These are phyloP conservation scores for Camptogramma bilineatum DNA, from an alignment of 2,888 invertebrate genomes.

Conservation along the genomic window DNA sequence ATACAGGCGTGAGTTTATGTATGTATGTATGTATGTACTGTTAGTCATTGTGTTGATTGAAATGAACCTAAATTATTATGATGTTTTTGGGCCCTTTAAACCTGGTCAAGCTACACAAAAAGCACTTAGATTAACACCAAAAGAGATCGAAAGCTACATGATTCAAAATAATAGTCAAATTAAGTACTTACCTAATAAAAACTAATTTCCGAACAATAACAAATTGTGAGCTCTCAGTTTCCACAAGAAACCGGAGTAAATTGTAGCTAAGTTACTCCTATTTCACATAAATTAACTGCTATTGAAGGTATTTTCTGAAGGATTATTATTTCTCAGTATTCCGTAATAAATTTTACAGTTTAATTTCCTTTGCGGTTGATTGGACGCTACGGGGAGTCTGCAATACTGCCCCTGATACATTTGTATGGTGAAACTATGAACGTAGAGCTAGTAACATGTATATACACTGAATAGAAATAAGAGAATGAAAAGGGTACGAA, in stretches of 20 bases:
- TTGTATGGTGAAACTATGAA: slow-evolving; percentile 32
- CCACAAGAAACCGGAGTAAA: slow-evolving; percentile 14
- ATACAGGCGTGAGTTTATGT: too few species aligned
- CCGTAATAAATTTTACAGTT: slow-evolving; percentile 73
- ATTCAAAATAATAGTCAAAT: too few species aligned
- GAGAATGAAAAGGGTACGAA: neutral
- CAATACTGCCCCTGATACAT: slow-evolving; percentile 39
- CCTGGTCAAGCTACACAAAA: too few species aligned
- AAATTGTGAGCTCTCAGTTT: neutral
- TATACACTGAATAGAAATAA: neutral
- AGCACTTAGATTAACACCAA: too few species aligned
- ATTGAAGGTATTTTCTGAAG: slow-evolving; percentile 52
- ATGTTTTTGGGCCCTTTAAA: too few species aligned
- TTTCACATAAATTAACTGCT: slow-evolving; percentile 48
- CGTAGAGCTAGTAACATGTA: neutral
- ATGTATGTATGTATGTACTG: too few species aligned
- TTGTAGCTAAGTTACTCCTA: slow-evolving; percentile 23
- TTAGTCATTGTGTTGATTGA: too few species aligned
- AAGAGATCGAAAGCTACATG: too few species aligned
- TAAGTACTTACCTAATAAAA: neutral
- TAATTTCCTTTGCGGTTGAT: slow-evolving; percentile 76
- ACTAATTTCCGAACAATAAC: neutral
- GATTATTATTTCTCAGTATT: slow-evolving; percentile 56
- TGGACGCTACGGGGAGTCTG: slow-evolving; percentile 57
- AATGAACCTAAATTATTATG: neutral